Conservation (phyloP, 2,797 vertebrate species). For the Chelmon rostratus region DNA sequence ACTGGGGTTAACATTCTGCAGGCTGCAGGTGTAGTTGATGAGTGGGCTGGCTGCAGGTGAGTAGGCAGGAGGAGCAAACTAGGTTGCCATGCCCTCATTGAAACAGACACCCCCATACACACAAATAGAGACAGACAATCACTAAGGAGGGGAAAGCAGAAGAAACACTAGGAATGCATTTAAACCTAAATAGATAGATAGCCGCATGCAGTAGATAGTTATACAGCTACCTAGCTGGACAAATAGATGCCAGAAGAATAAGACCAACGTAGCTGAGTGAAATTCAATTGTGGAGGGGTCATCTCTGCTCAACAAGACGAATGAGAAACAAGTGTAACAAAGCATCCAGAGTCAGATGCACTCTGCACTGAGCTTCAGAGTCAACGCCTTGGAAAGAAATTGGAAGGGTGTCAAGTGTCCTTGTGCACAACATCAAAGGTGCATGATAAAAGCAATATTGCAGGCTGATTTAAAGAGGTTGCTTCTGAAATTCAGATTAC, state of each 20-base stretch:
- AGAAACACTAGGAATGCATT: not conserved
- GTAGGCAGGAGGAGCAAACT: too few relatives aligned
- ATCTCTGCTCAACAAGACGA: conserved; percentile 12
- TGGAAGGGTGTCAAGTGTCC: conserved; percentile 31
- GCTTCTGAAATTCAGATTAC: conserved; percentile 51
- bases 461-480: conserved; percentile 35
- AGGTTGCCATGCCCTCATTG: too few relatives aligned
- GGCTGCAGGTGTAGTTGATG: too few relatives aligned
- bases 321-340: conserved; percentile 34
- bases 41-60: too few relatives aligned
- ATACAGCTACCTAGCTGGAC: not conserved
- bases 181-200: not conserved
- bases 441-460: conserved; percentile 30
- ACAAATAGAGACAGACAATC: too few relatives aligned
- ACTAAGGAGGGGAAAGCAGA: too few relatives aligned
- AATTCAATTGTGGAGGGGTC: not conserved
- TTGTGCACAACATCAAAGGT: conserved; percentile 42
- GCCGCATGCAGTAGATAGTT: not conserved
- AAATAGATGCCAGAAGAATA: not conserved
- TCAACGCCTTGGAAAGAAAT: conserved; percentile 11
- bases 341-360: conserved; percentile 20
- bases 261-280: not conserved
- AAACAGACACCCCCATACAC: too few relatives aligned
- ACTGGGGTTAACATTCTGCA: too few relatives aligned
- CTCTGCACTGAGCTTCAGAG: conserved; percentile 16